These are phyloP conservation scores for Pseudonaja textilis DNA, from an alignment of 2,113 vertebrate species.

Conservation along the genomic window DNA sequence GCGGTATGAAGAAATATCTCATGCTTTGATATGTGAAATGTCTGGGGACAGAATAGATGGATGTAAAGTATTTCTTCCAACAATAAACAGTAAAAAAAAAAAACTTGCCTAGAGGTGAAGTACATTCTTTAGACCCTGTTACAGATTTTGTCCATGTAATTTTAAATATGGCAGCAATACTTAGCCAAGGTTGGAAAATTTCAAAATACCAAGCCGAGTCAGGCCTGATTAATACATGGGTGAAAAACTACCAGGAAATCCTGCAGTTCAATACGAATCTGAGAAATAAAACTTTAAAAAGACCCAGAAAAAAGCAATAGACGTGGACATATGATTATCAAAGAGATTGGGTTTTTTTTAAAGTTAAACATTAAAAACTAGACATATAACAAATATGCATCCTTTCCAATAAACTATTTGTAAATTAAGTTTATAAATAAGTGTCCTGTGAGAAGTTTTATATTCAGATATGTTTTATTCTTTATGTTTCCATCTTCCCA, in stretches of 20 bases:
- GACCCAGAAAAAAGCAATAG: background rate
- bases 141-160: background rate
- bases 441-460: background rate
- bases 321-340: background rate
- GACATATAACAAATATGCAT: background rate
- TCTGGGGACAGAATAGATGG: background rate
- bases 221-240: background rate
- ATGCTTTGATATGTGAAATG: background rate
- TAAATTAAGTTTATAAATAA: background rate
- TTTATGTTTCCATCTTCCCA: background rate
- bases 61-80: background rate
- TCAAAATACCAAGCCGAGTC: background rate
- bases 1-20: background rate
- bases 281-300: background rate
- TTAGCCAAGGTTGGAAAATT: background rate
- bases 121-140: background rate
- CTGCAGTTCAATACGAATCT: background rate
- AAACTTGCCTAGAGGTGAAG: background rate
- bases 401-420: background rate
- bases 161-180: background rate
- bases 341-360: background rate
- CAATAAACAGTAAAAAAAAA: background rate
- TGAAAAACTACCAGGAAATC: background rate
- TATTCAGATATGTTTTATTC: background rate
- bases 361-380: background rate